Conservation (phyloP, 2,113 vertebrate genomes). For the Petroica traversi region DNA sequence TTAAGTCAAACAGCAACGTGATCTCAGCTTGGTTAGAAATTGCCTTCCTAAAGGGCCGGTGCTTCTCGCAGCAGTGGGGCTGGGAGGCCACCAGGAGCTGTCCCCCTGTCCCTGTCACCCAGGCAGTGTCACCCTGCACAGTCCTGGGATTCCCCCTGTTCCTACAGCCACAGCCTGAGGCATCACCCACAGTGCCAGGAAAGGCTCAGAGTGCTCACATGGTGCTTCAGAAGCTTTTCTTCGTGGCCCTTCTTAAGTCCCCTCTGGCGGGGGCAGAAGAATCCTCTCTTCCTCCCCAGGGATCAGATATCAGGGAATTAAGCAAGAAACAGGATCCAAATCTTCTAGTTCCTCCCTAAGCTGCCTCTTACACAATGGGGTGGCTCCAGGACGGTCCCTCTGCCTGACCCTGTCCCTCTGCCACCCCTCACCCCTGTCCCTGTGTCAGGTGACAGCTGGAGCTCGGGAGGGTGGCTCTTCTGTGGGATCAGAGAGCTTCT, state of each 20-base stretch:
- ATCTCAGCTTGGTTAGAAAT: neutral
- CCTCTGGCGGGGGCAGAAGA: neutral
- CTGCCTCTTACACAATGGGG: accelerated
- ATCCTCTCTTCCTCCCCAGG: neutral
- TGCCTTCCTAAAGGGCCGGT: neutral
- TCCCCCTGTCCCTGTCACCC: neutral
- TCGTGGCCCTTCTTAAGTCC: neutral
- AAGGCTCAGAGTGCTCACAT: neutral
- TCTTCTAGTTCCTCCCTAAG: constrained; percentile 14
- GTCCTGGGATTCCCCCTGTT: neutral
- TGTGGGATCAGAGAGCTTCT: neutral
- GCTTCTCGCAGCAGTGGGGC: accelerated
- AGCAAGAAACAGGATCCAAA: constrained; percentile 37
- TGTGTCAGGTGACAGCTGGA: neutral
- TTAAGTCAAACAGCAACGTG: neutral
- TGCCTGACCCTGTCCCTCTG: neutral
- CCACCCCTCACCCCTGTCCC: neutral
- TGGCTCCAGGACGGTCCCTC: neutral
- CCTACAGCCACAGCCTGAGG: neutral
- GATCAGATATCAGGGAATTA: constrained; percentile 32
- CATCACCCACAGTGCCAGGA: accelerated
- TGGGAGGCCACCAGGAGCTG: neutral
- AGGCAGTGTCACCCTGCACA: accelerated
- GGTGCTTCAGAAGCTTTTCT: neutral
- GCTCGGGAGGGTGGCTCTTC: accelerated